Conservation (phyloP, 2,797 vertebrate genomes). For the Anguilla pacifica region DNA sequence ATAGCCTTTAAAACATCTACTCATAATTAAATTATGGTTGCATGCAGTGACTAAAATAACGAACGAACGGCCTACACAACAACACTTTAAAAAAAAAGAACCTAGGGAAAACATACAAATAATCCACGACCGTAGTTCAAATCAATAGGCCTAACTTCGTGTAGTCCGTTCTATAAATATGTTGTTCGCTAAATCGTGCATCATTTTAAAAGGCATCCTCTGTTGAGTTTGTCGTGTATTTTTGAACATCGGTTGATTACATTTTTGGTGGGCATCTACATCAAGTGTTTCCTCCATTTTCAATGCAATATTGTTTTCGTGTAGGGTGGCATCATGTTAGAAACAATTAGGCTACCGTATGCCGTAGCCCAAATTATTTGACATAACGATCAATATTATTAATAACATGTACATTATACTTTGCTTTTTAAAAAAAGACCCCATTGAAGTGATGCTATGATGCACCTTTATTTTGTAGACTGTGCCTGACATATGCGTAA, state of each 20-base stretch:
- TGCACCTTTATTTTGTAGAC: not conserved
- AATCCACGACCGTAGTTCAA: not conserved
- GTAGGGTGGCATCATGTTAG: not conserved
- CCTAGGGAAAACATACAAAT: not conserved
- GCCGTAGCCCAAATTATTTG: not conserved
- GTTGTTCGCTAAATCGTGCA: not conserved
- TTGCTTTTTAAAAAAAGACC: not conserved
- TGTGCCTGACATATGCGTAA: too few relatives aligned
- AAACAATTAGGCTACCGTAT: not conserved
- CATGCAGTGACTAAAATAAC: not conserved
- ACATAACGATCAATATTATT: not conserved
- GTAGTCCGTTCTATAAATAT: not conserved
- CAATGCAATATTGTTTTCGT: not conserved
- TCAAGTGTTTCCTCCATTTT: not conserved
- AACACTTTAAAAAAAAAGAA: not conserved
- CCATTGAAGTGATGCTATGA: not conserved
- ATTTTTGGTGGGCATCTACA: not conserved
- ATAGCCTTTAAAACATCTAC: not conserved
- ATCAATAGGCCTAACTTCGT: not conserved
- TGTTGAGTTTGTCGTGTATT: not conserved
- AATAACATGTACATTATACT: not conserved
- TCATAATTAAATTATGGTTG: not conserved
- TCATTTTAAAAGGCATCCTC: slow-evolving; percentile 5
- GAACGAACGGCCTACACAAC: not conserved
- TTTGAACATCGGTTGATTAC: not conserved